Evolutionary conservation across 2,888 invertebrate species (phyloP).

Genomic region (Pollenia labialis): DNA sequence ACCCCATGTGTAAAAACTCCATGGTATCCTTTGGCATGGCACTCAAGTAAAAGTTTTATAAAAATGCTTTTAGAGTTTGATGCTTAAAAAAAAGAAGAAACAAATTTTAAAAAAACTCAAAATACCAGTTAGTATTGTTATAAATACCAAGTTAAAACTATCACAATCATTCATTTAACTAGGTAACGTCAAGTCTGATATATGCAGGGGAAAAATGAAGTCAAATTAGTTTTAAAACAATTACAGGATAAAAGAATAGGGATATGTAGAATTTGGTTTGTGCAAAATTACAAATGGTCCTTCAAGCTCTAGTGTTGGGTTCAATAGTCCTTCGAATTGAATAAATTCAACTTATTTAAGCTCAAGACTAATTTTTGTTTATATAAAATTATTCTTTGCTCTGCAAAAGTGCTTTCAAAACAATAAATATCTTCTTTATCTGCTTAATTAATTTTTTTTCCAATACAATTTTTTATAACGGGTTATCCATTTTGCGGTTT

Average conservation of each 20-base stretch:
- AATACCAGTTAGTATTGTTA: slow-evolving; percentile 32
- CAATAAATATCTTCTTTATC: no score
- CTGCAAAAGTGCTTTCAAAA: no score
- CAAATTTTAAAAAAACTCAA: neutral
- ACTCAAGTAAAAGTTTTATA: slow-evolving; percentile 42
- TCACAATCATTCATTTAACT: slow-evolving; percentile 38
- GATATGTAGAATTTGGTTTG: neutral
- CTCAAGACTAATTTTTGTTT: no score
- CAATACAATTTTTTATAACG: neutral
- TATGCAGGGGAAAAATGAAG: neutral
- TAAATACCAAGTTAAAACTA: slow-evolving; percentile 16
- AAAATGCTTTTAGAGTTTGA: slow-evolving; percentile 49
- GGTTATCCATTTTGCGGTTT: no score
- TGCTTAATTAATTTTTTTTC: no score
- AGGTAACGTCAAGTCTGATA: slow-evolving; percentile 18
- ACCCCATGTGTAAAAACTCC: slow-evolving; percentile 11
- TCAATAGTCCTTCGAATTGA: no score
- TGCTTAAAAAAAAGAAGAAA: slow-evolving; percentile 6
- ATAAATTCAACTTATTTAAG: no score
- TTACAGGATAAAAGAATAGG: slow-evolving; percentile 2
- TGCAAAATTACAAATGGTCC: no score
- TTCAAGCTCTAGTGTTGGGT: no score
- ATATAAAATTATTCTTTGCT: no score
- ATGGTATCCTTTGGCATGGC: slow-evolving; percentile 55
- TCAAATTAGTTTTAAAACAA: slow-evolving; percentile 15